These are phyloP conservation scores for Euura saliciscinereae DNA, from an alignment of 1,140 invertebrate species.

Conservation along the genomic window DNA sequence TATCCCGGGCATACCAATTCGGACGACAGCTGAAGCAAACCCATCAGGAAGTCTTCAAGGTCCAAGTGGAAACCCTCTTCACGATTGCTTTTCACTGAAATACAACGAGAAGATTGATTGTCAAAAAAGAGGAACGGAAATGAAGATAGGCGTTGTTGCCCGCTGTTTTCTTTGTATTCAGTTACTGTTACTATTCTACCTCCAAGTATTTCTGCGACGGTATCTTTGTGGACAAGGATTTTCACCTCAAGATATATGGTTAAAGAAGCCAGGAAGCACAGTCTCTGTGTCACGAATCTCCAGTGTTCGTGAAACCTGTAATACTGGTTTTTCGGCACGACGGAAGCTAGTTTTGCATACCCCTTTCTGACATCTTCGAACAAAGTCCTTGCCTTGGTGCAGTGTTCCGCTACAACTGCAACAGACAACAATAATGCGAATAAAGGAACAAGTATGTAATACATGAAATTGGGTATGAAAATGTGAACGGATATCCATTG, in stretches of 20 bases:
- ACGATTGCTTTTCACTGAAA: constrained; percentile 63
- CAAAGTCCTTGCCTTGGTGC: constrained; percentile 61
- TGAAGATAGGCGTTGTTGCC: not conserved
- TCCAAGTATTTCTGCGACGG: constrained; percentile 80
- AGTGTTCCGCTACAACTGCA: constrained; percentile 63
- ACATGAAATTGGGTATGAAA: constrained; percentile 11
- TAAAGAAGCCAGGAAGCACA: constrained; percentile 79
- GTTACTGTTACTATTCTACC: constrained; percentile 64
- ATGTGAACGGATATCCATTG: constrained; percentile 15
- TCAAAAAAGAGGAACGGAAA: constrained; percentile 9
- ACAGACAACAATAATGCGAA: constrained; percentile 31
- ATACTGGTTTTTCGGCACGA: constrained; percentile 73
- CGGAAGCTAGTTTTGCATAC: constrained; percentile 63
- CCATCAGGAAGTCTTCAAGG: constrained; percentile 88
- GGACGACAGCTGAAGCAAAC: constrained; percentile 78
- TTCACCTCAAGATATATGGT: constrained; percentile 82
- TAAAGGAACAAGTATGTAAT: constrained; percentile 20
- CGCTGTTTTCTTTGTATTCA: constrained; percentile 34
- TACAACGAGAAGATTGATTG: constrained; percentile 21
- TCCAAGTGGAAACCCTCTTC: constrained; percentile 85
- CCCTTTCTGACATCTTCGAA: constrained; percentile 65
- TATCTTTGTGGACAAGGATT: constrained; percentile 73
- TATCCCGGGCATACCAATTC: constrained; percentile 71
- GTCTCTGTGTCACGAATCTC: constrained; percentile 79
- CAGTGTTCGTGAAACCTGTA: constrained; percentile 86